Base-by-base conservation (phyloP, 2,888 invertebrate species). In the Tanypteryx hageni region DNA sequence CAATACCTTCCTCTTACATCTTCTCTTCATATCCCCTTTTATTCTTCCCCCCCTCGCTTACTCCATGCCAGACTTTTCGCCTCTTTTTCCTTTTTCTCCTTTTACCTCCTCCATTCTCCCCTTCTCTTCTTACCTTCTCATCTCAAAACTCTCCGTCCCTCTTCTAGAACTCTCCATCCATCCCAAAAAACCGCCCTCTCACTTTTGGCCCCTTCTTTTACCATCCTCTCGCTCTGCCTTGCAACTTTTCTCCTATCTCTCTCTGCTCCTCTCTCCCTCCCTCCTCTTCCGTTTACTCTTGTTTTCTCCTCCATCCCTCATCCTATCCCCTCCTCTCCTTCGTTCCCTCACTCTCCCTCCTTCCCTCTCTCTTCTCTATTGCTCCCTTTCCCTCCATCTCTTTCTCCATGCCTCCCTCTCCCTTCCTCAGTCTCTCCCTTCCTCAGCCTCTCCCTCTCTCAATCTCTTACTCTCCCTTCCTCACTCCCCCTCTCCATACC, bases 171-270 rank as follows among this genome's bases (percentile, higher is more conserved):
- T 44, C 57, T n/a, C 83, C n/a, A 56, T n/a, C 44, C 83, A 56
- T 83, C 83, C 89, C 64, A 18, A 76, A 76, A 76, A 76, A 89
- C 64, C 89, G 44, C 68, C 64, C 31, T 61, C 61, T 89, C 56
- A 56, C 89, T 64, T 68, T 44, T 68, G 44, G 64, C 89, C 27
- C 59, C 18, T 18, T 61, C 61, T 16, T 44, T 18, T n/a, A 61
- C 31, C n/a, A 16, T 83, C 56, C 13, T 82, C 83, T 18, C 56
- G 9, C 83, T 18, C 89, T 83, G 31, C 18, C 86, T 27, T 16
- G 61, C 14, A 22, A 59, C 59, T 59, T 76, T 76, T 76, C 22
- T 11, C 27, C 22, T 76, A 22, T 76, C 76, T 76, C 22, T 11
- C 27, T 27, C 76, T 27, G 9, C 9, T 27, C 11, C 9, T 22